A percentile compares a stretch with the other conserved stretches of the same genome.
Conservation (phyloP, 2,888 invertebrate species). For the Brenthis daphne region DNA sequence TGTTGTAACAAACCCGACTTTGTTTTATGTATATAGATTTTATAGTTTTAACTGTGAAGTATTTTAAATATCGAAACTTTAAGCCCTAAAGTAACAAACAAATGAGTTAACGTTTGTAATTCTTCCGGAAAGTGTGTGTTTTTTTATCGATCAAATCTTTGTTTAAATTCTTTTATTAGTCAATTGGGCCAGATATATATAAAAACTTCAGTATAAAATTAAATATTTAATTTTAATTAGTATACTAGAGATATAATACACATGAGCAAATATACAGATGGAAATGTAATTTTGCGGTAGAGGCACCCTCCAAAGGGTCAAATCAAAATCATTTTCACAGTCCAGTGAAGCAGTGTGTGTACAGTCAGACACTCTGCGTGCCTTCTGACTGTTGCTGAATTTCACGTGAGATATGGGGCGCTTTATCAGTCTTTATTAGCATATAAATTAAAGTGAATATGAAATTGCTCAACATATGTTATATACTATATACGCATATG, state of each 20-base stretch:
- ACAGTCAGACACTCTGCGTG: constrained; percentile 48
- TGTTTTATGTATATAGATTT: too few relatives aligned
- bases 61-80: too few relatives aligned
- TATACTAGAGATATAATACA: constrained; percentile 49
- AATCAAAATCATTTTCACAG: constrained; percentile 82
- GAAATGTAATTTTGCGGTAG: constrained; percentile 80
- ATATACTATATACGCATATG: too few relatives aligned
- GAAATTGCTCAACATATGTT: not conserved
- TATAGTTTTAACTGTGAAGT: too few relatives aligned
- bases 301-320: constrained; percentile 78
- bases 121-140: too few relatives aligned
- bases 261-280: constrained; percentile 66
- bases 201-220: not conserved
- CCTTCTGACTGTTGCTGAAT: constrained; percentile 39
- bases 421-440: not conserved
- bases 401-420: constrained; percentile 17
- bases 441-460: constrained; percentile 1
- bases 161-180: not conserved
- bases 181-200: not conserved
- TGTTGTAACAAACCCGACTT: too few relatives aligned
- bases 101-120: too few relatives aligned
- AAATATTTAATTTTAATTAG: constrained; percentile 30
- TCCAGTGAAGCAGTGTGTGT: constrained; percentile 70
- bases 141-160: too few relatives aligned
- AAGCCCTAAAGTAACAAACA: too few relatives aligned